Percentiles rank a stretch among this genome's conserved stretches.
Evolutionary conservation across 2,888 invertebrate species (phyloP).

Genomic region (Lacanobia wlatinum): DNA sequence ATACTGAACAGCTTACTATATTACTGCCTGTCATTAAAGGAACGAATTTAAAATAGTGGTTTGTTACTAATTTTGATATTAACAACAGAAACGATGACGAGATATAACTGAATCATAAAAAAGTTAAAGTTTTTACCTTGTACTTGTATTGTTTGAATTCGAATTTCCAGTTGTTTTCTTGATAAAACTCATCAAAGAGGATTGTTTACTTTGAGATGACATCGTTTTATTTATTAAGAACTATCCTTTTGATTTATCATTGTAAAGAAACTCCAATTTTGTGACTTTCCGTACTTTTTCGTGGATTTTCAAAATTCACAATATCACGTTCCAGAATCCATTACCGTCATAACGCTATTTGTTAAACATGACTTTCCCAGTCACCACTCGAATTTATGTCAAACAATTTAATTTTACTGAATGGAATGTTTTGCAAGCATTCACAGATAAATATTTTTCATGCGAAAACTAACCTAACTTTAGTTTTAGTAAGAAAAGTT

Average conservation of each 20-base stretch:
- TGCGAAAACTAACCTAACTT: neutral
- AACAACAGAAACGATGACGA: neutral
- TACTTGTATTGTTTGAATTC: constrained; percentile 63
- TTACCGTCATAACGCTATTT: neutral
- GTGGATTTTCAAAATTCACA: neutral
- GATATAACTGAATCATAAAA: neutral
- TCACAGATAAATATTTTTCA: constrained; percentile 9
- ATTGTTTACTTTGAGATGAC: constrained; percentile 71
- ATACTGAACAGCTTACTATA: too few species aligned
- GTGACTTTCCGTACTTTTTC: neutral
- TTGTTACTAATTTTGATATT: neutral
- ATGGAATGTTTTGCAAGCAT: constrained; percentile 1
- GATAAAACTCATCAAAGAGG: constrained; percentile 77
- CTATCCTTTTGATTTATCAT: constrained; percentile 19
- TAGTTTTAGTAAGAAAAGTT: neutral
- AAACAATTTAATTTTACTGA: neutral
- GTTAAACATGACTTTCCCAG: neutral
- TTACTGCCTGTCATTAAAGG: neutral
- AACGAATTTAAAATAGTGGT: neutral
- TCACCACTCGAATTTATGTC: neutral
- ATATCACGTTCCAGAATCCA: constrained; percentile 15
- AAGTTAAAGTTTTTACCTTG: constrained; percentile 61
- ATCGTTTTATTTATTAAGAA: constrained; percentile 25
- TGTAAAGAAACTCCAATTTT: neutral
- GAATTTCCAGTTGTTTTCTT: constrained; percentile 71